Base-by-base conservation (phyloP, 2,888 invertebrate genomes). In the Willowsia nigromaculata region DNA sequence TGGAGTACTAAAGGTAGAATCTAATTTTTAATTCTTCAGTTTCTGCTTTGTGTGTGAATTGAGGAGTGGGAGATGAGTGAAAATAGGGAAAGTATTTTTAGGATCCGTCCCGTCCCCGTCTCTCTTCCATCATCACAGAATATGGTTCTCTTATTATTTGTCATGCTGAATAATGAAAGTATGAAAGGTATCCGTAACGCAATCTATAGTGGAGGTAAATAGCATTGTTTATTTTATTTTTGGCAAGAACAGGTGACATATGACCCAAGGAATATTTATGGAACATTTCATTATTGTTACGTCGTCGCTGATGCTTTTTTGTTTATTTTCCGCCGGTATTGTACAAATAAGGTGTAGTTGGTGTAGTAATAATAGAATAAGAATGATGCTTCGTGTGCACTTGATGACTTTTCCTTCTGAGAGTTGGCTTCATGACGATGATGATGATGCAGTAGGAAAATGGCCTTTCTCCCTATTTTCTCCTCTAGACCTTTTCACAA, bases 241-340 rank as follows among this genome's bases (percentile, higher is more conserved):
- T 74, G 74, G 47, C n/a, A 1, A 25, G 74, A 47, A n/a, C 74
- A 78, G 84, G 47, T 84, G 71, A 71, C 85, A 85, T 40, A 85
- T 74, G 85, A 85, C 85, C 87, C 40, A 65, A 74, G 56, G 59
- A 87, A 71, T 87, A 87, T 80, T 87, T 85, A 85, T 85, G 50
- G 25, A 65, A 40, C 65, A 47, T 25, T 83, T 74, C 27, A 74
- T 47, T 47, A 22, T 68, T 68, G 62, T 37, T 33, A 1, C 0
- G 9, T 25, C 59, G 9, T 25, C 25, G 59, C 50, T 13, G 9
- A 5, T 15, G 50, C 50, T 50, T n/a, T 3, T 15, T 50, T 50
- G 11, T 15, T 59, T 13, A 25, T 59, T 59, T 50, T n/a, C 50
- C 50, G 18, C 0, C 18, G 50, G 1, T 6, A 11, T 50, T 50